Base-by-base conservation (phyloP, 2,113 vertebrate genomes). In the Calidris pygmaea region DNA sequence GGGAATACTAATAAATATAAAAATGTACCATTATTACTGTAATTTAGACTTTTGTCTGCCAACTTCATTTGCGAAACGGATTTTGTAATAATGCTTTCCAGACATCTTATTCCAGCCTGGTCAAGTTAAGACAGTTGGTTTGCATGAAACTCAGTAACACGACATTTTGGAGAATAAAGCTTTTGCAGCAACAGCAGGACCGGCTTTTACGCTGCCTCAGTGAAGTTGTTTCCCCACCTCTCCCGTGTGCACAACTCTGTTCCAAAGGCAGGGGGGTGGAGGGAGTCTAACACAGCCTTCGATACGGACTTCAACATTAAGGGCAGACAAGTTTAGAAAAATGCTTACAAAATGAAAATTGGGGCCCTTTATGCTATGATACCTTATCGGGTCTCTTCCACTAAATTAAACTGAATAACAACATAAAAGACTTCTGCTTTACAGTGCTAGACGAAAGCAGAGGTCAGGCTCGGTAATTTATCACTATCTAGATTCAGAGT, bases 41-140 rank as follows among this genome's bases (percentile, higher is more conserved):
- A 93, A 90, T 89, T 92, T 65, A 89, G 75, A 77, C 63, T 86
- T 68, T 66, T 74, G 88, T 81, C 90, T 96, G 87, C 89, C 83
- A 94, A 56, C 4, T 55, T 92, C 30, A 92, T 92, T 78, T 94
- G 88, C 24, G 8, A 92, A 90, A 85, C 34, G 72, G 73, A 94
- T 72, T 91, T 96, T 58, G 58, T 82, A 95, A 87, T 85, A 96
- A 91, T 68, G 53, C 43, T 97, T 96, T 96, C 84, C 77, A 97
- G 91, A 91, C 91, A 94, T 91, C 62, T 59, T 90, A 66, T n/a
- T 91, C 68, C 75, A 82, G 56, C 32, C 85, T 72, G 84, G 83
- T 71, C 84, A 85, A 85, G 50, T 72, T 78, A 29, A 93, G 83
- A 78, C 82, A 78, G 56, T 30, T 43, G 47, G 56, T 78, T 63